Base-by-base conservation (phyloP, 2,113 vertebrate species). In the Cephalopholis sonnerati region DNA sequence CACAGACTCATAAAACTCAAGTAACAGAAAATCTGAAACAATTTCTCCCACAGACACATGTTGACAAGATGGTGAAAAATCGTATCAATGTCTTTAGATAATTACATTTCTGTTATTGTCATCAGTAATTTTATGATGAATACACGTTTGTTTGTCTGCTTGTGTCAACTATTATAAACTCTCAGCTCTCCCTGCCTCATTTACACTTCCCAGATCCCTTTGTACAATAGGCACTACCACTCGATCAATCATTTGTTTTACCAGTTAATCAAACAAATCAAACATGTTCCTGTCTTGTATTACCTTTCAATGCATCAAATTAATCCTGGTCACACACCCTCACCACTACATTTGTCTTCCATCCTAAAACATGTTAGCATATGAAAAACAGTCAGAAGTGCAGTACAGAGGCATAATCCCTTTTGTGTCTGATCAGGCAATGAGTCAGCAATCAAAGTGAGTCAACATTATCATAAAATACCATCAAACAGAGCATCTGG, bases 41-140 rank as follows among this genome's bases (percentile, higher is more conserved):
- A 27, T 20, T 15, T 12, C 50, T 24, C 20, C 32, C 18, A 50
- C 51, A 25, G 25, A 13, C 32, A 24, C 27, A 66, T 25, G 20
- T 64, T 69, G 2, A 63, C 50, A 1, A 32, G 54, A 25, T 16
- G 12, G 0, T 41, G 32, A 46, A 57, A 13, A 71, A 72, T 20
- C 48, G 27, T 8, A 22, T 0, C 10, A 48, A 27, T 0, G 1
- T 41, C 29, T 18, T 32, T 7, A 2, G 5, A 16, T 5, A 0
- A 18, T 76, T 27, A 44, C 41, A 6, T 41, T 32, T 22, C 18
- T 10, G 51, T 24, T 10, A 46, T 7, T n/a, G 20, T 51, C 50
- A 24, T 1, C n/a, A 55, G 36, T 65, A 44, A 20, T 20, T 57
- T 44, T 46, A 11, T 44, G 41, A 55, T 32, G 8, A 77, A 55